Conservation (phyloP, 1,140 invertebrate genomes). For the Tribolium madens region DNA sequence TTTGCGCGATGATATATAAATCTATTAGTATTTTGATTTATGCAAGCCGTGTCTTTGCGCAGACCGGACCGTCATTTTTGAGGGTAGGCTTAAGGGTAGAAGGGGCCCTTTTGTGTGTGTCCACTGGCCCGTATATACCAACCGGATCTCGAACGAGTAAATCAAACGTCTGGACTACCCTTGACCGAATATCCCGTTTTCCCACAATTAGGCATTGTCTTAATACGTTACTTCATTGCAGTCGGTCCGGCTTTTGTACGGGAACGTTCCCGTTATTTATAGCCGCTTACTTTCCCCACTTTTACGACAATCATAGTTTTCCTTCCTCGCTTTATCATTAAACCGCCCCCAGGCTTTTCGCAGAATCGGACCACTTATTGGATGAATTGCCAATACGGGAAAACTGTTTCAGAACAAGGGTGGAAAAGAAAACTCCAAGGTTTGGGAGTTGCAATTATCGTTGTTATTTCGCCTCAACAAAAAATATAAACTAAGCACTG, state of each 20-base stretch:
- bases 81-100: slow-evolving; percentile 47
- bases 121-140: slow-evolving; percentile 51
- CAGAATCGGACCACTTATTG: slow-evolving; percentile 44
- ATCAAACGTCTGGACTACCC: slow-evolving; percentile 54
- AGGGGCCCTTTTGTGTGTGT: slow-evolving; percentile 57
- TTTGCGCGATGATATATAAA: slow-evolving; percentile 51
- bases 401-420: neutral
- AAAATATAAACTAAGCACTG: neutral
- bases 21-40: slow-evolving; percentile 49
- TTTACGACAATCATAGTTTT: slow-evolving; percentile 63
- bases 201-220: slow-evolving; percentile 38
- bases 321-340: slow-evolving; percentile 56
- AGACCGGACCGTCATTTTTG: slow-evolving; percentile 39
- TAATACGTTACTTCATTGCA: slow-evolving; percentile 34
- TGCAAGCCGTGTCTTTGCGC: slow-evolving; percentile 43
- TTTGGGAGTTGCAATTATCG: neutral
- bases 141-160: slow-evolving; percentile 54
- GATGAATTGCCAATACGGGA: slow-evolving; percentile 21
- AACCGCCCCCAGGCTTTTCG: slow-evolving; percentile 54
- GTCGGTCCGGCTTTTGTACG: neutral
- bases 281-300: slow-evolving; percentile 58
- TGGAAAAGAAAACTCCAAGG: neutral
- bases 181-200: slow-evolving; percentile 34
- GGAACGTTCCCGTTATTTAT: slow-evolving; percentile 56
- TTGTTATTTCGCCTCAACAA: neutral